These are phyloP conservation scores for Phyto melanocephala DNA, from an alignment of 2,888 invertebrate genomes.

Conservation along the genomic window DNA sequence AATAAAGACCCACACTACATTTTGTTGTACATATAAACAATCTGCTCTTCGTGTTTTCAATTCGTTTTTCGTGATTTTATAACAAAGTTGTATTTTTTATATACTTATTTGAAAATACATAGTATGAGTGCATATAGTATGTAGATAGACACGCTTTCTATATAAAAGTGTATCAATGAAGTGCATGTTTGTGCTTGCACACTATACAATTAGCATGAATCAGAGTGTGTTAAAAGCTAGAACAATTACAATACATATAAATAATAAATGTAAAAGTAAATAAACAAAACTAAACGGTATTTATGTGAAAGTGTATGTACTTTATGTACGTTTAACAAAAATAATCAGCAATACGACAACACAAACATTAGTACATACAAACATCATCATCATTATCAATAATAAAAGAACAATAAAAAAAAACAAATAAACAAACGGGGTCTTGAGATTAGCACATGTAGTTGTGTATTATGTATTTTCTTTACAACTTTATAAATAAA, in stretches of 20 bases:
- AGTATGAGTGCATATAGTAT: slow-evolving; percentile 15
- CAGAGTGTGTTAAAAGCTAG: slow-evolving; percentile 33
- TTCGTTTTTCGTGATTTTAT: background rate
- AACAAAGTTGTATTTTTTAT: background rate
- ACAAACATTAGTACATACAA: slow-evolving; percentile 36
- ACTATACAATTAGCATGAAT: slow-evolving; percentile 14
- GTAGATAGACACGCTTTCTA: slow-evolving; percentile 4
- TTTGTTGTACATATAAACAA: background rate
- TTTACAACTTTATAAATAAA: slow-evolving; percentile 11
- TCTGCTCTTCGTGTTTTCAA: slow-evolving; percentile 31
- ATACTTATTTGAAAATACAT: background rate
- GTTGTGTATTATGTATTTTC: slow-evolving; percentile 21
- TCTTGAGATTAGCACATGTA: slow-evolving; percentile 67
- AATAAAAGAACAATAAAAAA: slow-evolving; percentile 22
- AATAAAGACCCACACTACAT: slow-evolving; percentile 56
- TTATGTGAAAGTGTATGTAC: slow-evolving; percentile 34
- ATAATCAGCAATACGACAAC: slow-evolving; percentile 19
- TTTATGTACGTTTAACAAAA: slow-evolving; percentile 30
- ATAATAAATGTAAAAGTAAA: slow-evolving; percentile 19
- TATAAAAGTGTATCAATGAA: slow-evolving; percentile 19
- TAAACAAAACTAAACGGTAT: slow-evolving; percentile 44
- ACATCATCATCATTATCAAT: background rate
- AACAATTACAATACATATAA: slow-evolving; percentile 20
- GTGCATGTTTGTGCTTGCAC: background rate
- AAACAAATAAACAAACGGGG: slow-evolving; percentile 65